Conservation (phyloP, 2,113 vertebrate species). For the Brienomyrus longianalis region DNA sequence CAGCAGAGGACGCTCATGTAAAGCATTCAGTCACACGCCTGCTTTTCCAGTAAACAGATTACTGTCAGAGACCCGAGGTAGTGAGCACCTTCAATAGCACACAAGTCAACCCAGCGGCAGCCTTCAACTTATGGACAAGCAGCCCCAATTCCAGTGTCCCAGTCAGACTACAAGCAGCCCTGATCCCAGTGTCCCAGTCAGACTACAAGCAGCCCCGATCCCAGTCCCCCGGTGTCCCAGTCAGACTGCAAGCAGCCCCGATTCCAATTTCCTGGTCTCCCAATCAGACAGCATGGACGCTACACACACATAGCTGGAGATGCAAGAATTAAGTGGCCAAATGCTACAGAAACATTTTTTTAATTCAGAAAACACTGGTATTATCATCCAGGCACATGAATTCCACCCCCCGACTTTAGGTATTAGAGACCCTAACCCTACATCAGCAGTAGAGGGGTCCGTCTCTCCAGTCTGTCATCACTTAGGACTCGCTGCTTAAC, state of each 20-base stretch:
- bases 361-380: neutral
- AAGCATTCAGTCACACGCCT: neutral
- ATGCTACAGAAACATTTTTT: neutral
- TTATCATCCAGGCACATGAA: neutral
- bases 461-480: neutral
- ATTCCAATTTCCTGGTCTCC: no score
- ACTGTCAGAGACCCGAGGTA: neutral
- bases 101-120: neutral
- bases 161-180: no score
- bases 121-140: no score
- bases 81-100: neutral
- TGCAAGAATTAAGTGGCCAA: neutral
- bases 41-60: neutral
- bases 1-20: neutral
- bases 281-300: neutral
- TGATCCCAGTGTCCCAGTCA: no score
- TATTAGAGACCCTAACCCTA: neutral
- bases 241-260: no score
- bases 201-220: no score
- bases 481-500: neutral
- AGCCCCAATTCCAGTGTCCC: no score
- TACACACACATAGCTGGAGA: neutral
- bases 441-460: neutral
- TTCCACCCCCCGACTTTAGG: neutral
- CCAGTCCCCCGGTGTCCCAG: no score